A percentile compares a stretch with the other conserved stretches of the same genome.
These are phyloP conservation scores for Cherax destructor DNA, from an alignment of 1,140 invertebrate species.

Conservation along the genomic window DNA sequence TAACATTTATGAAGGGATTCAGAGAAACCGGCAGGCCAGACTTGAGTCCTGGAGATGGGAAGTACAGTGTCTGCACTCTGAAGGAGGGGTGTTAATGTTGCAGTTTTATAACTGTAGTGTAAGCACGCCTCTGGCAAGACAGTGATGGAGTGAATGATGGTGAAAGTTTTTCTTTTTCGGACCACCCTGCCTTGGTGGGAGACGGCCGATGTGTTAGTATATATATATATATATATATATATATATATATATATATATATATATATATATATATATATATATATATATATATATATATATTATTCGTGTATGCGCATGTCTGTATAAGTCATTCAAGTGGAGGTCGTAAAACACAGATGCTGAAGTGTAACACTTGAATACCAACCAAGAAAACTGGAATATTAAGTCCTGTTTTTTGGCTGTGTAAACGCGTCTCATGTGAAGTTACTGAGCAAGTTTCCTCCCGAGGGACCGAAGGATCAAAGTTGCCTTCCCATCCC, in stretches of 20 bases:
- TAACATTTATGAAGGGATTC: too few species aligned
- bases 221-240: too few species aligned
- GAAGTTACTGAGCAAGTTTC: not conserved
- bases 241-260: not conserved
- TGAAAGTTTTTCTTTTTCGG: too few species aligned
- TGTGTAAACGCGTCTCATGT: not conserved
- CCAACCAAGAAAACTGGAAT: not conserved
- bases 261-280: not conserved
- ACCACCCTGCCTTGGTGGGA: too few species aligned
- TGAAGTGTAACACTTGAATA: not conserved
- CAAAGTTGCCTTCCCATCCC: not conserved
- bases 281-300: not conserved
- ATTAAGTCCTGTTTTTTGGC: not conserved
- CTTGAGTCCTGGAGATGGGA: too few species aligned
- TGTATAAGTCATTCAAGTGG: not conserved
- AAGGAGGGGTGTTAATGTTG: too few species aligned
- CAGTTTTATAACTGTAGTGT: too few species aligned
- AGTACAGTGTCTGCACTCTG: too few species aligned
- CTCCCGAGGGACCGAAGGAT: not conserved
- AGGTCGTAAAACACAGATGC: not conserved
- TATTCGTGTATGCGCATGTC: not conserved
- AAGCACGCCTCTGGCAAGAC: too few species aligned
- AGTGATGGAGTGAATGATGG: too few species aligned
- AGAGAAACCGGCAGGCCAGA: too few species aligned
- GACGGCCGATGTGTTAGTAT: too few species aligned